These are phyloP conservation scores for Megathymus violae DNA, from an alignment of 1,140 invertebrate species.

Conservation along the genomic window DNA sequence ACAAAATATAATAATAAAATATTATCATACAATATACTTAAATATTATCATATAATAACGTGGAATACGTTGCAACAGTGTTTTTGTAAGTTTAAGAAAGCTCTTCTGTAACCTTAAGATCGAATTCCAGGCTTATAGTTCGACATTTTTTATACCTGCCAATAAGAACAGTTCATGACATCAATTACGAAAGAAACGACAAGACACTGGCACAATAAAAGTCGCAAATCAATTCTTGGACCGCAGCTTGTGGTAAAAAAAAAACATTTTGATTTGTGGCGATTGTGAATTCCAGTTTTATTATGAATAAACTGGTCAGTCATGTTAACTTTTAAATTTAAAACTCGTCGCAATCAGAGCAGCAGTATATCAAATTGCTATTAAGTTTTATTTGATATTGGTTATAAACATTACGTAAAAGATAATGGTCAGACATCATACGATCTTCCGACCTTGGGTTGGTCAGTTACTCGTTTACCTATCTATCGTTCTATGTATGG, in stretches of 20 bases:
- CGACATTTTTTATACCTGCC: neutral
- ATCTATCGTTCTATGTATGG: no score
- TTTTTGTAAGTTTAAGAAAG: neutral
- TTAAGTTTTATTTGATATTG: neutral
- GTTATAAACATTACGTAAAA: no score
- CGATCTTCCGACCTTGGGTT: no score
- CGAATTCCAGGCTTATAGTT: neutral
- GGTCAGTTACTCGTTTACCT: no score
- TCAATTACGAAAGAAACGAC: slow-evolving; percentile 1
- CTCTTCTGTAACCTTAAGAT: neutral
- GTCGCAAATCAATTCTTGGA: slow-evolving; percentile 14
- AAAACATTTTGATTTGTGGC: neutral
- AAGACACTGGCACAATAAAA: neutral
- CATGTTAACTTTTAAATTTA: neutral
- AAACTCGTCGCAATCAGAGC: no score
- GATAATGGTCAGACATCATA: no score
- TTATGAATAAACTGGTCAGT: neutral
- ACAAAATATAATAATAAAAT: no score
- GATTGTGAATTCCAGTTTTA: neutral
- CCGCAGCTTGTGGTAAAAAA: neutral
- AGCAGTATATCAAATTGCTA: no score
- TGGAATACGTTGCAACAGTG: no score
- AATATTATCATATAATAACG: no score
- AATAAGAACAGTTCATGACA: neutral
- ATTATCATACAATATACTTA: no score